These are phyloP conservation scores for Marronus borbonicus DNA, from an alignment of 2,888 invertebrate species.

Conservation along the genomic window DNA sequence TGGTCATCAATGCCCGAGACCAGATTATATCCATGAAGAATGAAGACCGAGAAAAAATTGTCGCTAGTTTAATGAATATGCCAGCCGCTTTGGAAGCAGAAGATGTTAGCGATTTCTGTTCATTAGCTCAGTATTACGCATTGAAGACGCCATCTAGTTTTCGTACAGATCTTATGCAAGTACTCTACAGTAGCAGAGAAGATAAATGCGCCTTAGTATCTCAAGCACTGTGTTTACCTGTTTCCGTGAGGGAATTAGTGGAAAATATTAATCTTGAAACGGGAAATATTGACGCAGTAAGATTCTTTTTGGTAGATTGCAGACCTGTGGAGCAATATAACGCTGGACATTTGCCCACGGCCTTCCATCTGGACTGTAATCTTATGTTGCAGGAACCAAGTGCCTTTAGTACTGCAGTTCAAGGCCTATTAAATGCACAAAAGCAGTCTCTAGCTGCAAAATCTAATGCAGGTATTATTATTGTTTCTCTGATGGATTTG, in stretches of 20 bases:
- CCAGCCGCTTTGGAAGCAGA: slow-evolving; percentile 92
- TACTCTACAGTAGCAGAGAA: slow-evolving; percentile 70
- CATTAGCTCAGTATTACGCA: slow-evolving; percentile 96
- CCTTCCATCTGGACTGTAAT: slow-evolving; percentile 98
- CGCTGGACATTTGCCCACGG: slow-evolving; percentile 96
- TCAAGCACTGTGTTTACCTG: slow-evolving; percentile 94
- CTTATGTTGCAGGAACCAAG: slow-evolving; percentile 97
- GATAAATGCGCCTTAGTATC: slow-evolving; percentile 71
- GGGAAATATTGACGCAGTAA: slow-evolving; percentile 75
- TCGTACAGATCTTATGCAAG: slow-evolving; percentile 84
- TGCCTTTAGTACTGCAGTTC: slow-evolving; percentile 95
- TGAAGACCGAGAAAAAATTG: slow-evolving; percentile 79
- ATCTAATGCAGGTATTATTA: slow-evolving; percentile 78
- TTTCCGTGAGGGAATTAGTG: slow-evolving; percentile 94
- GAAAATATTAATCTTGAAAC: slow-evolving; percentile 83
- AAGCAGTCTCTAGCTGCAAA: slow-evolving; percentile 89
- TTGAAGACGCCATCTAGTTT: slow-evolving; percentile 94
- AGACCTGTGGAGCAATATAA: slow-evolving; percentile 97
- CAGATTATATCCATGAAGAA: slow-evolving; percentile 85
- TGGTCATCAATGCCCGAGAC: slow-evolving; percentile 95
- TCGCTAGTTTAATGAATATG: slow-evolving; percentile 81
- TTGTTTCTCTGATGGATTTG: background rate
- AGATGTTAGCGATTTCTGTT: slow-evolving; percentile 97
- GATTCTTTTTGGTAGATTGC: slow-evolving; percentile 98
- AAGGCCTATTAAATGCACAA: slow-evolving; percentile 92